Evolutionary conservation across 2,888 invertebrate species (phyloP), one percentile per base, ranked within the genome.

Genomic region (Tupiocoris notatus): DNA sequence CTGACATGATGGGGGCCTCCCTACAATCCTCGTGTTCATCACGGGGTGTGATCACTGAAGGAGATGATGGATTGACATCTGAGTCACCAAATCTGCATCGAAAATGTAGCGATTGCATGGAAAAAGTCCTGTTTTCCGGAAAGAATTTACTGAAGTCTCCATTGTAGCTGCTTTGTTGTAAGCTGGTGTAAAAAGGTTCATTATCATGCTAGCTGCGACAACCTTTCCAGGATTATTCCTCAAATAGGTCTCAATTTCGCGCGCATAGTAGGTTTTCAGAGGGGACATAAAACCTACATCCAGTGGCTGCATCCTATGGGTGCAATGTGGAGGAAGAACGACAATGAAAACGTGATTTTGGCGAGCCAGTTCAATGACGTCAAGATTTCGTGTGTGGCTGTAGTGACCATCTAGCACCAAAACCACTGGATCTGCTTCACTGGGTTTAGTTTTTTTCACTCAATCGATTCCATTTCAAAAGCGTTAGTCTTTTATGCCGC

Each of bases 101-200:
- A 81, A 81, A 77, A 78, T 79, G 78, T 80, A 79, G 79, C 75
- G 78, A 79, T 82, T 79, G 0, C 80, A 78, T 21, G 81, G 82
- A 7, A 61, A 80, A 16, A 82, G 71, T 12, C 82, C 82, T 21
- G 80, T 79, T 18, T 25, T 63, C 63, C 58, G 74, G 68, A 82
- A 82, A 3, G 81, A 81, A 61, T 80, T 80, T 12, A 76, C 78
- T 12, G 63, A 17, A 2, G 1, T 63, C 22, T 63, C 63, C 63
- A 63, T 63, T 63, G 63, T 63, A 63, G 63, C 63, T 63, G 63
- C 63, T 63, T 63, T 63, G 63, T 18, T 63, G 16, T 63, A 63
- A 6, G 63, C 63, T 22, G 63, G 63, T 63, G 63, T n/a, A 63
- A 63, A 63, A 63, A 63, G 63, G 63, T 18, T 20, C 39, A 66